phyloP scores from a whole-genome alignment of 92 coral and sea anemone species.

The Parazoanthus swiftii region DNA sequence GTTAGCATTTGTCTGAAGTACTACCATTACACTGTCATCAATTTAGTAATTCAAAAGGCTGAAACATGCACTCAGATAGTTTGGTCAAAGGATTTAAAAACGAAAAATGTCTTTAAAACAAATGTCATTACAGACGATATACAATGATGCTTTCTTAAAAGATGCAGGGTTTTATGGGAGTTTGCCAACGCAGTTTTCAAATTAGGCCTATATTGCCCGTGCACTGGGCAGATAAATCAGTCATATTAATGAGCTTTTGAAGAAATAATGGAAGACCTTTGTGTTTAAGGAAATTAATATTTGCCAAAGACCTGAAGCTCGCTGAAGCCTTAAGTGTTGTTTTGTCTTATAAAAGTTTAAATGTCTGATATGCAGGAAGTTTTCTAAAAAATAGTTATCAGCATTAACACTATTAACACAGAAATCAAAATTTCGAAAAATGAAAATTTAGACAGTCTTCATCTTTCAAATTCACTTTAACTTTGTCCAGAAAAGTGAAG shows the following conservation, averaged over 20 bases:
- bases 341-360: neutral
- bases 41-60: neutral
- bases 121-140: no score
- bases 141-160: no score
- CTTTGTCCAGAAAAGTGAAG: no score
- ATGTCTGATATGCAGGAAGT: neutral
- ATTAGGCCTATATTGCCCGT: neutral
- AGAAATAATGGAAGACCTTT: neutral
- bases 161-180: neutral
- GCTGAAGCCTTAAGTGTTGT: neutral
- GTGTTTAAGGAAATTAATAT: constrained; percentile 15
- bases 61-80: neutral
- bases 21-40: neutral
- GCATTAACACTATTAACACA: neutral
- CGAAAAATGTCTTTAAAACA: no score
- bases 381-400: neutral
- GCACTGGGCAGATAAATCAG: neutral
- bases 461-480: no score
- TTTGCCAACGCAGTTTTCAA: neutral
- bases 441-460: neutral
- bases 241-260: constrained; percentile 2
- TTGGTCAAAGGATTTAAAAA: neutral
- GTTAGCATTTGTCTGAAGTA: no score
- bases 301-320: neutral
- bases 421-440: no score